Evolutionary conservation across 2,797 vertebrate species (phyloP), one percentile per base, ranked within the genome.

Genomic region (Aythya fuligula): DNA sequence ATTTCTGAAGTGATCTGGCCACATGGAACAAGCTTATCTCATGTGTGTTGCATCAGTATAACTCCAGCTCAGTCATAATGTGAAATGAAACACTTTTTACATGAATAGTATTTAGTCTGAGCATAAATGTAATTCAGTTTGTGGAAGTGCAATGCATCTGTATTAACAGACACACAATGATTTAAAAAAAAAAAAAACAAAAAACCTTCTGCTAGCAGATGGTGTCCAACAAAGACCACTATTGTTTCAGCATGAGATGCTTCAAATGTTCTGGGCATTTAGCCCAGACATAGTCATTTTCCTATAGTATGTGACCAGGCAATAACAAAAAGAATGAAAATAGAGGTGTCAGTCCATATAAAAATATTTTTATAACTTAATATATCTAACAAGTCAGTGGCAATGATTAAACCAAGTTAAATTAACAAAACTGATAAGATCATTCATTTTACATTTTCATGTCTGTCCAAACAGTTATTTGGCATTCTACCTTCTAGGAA

Each of bases 181-280:
- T 94, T 90, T 69, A 54, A 81, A 82, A 69, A 60, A 81, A 51
- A 49, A 49, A 49, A 49, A 60, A 79, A 80, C 66, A 62, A 83
- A 94, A 86, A 94, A 73, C 36, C 32, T 20, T 96, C 91, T 97
- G 97, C 97, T 97, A 98, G 97, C 98, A 98, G 98, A 98, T 98
- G 98, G 89, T 97, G 97, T 97, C 96, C 97, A 98, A 98, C 98
- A 99, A 98, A 98, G 98, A 97, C 95, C 89, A 84, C 95, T 97
- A 98, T 98, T 99, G 98, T 99, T 98, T 98, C 95, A 93, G 96
- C 90, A 94, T 97, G 96, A 96, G 97, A 98, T 98, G 97, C 97
- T 97, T 98, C 97, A 93, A 97, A 95, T 98, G 96, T 98, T 98
- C 97, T 98, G 97, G 98, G 98, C 98, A 96, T 94, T 91, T 89